A percentile compares a stretch with the other conserved stretches of the same genome.
phyloP scores from a whole-genome alignment of 2,888 invertebrate species.

The Drosophila quinaria region DNA sequence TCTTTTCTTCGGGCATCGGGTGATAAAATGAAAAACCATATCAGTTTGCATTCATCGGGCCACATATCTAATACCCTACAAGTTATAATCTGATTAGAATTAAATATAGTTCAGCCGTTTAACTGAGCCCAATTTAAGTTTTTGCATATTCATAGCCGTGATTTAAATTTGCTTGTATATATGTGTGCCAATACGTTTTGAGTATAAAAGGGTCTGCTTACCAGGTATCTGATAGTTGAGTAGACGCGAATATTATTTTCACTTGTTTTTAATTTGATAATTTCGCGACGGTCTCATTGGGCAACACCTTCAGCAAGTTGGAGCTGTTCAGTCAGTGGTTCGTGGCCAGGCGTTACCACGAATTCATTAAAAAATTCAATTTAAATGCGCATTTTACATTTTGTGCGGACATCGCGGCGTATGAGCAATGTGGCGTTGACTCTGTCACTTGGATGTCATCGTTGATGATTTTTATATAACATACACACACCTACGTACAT shows the following conservation, averaged over 20 bases:
- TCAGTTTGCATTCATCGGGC: too few species aligned
- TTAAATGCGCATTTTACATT: constrained; percentile 77
- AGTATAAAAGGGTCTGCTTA: neutral
- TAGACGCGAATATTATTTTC: neutral
- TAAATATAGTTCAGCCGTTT: neutral
- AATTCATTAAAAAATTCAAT: constrained; percentile 80
- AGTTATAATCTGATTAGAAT: neutral
- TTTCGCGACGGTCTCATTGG: constrained; percentile 52
- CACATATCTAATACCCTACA: constrained; percentile 3
- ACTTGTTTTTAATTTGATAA: constrained; percentile 62
- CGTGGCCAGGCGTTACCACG: constrained; percentile 56
- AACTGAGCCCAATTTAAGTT: neutral
- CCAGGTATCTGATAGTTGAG: neutral
- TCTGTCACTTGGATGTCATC: constrained; percentile 47
- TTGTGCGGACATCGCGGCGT: constrained; percentile 52
- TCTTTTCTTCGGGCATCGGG: too few species aligned
- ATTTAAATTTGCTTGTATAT: neutral
- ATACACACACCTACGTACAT: constrained; percentile 10
- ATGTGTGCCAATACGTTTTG: too few species aligned
- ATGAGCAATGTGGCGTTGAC: constrained; percentile 56
- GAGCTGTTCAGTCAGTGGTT: constrained; percentile 36
- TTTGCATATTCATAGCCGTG: neutral
- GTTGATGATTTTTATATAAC: constrained; percentile 37
- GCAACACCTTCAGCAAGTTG: constrained; percentile 49
- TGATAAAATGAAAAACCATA: constrained; percentile 14